phyloP scores from a whole-genome alignment of 2,113 vertebrate genomes.

The Zosterops borbonicus region DNA sequence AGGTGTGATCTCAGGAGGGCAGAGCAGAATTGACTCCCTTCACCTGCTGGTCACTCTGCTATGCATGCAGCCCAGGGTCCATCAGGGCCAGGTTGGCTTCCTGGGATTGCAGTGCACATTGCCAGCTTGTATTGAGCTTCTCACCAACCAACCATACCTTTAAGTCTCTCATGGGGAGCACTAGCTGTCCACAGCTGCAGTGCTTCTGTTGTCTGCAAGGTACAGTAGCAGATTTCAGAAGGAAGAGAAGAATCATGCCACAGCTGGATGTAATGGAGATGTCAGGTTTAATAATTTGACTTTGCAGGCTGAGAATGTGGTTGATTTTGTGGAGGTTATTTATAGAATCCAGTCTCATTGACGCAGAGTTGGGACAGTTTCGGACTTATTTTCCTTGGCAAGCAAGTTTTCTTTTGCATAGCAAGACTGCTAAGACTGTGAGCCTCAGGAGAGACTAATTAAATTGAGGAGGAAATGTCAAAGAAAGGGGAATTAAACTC shows the following conservation, averaged over 20 bases:
- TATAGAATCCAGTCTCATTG: slow-evolving; percentile 56
- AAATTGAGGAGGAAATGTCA: slow-evolving; percentile 36
- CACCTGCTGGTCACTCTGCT: neutral
- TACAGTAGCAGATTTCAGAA: neutral
- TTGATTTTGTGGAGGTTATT: slow-evolving; percentile 65
- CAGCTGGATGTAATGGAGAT: slow-evolving; percentile 53
- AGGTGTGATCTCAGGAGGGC: neutral
- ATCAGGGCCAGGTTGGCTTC: neutral
- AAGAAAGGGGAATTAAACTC: slow-evolving; percentile 13
- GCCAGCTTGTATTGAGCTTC: neutral
- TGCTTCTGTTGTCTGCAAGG: neutral
- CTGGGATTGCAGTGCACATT: neutral
- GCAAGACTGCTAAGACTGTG: neutral
- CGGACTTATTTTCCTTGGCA: slow-evolving; percentile 38
- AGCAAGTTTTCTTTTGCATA: slow-evolving; percentile 37
- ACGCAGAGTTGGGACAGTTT: slow-evolving; percentile 37
- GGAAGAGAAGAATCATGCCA: neutral
- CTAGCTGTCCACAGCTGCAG: neutral
- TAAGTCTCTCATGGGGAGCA: neutral
- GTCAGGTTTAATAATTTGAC: slow-evolving; percentile 66
- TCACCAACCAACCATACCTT: too few relatives aligned
- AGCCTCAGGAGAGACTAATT: slow-evolving; percentile 30
- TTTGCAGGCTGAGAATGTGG: slow-evolving; percentile 51
- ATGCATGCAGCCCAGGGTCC: neutral
- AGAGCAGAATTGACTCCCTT: neutral